These are phyloP conservation scores for Melinaea marsaeus DNA, from an alignment of 2,888 invertebrate genomes.

Conservation along the genomic window DNA sequence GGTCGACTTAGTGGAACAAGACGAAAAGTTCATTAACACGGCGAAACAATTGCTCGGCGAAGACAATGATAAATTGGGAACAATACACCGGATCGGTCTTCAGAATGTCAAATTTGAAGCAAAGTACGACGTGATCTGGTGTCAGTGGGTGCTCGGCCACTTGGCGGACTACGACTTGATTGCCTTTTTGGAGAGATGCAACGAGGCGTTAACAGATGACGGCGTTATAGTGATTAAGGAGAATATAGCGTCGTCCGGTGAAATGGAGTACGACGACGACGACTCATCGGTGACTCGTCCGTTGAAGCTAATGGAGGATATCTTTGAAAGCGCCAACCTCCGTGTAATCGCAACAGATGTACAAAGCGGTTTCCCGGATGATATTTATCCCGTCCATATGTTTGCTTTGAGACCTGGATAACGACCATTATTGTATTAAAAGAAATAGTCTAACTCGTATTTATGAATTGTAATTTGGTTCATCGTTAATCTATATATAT, in stretches of 20 bases:
- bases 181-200: constrained; percentile 82
- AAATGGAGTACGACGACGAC: constrained; percentile 83
- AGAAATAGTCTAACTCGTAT: too few species aligned
- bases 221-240: constrained; percentile 73
- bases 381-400: constrained; percentile 91
- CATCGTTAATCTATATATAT: too few species aligned
- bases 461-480: too few species aligned
- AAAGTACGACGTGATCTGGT: constrained; percentile 96
- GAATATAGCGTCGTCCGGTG: constrained; percentile 84
- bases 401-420: constrained; percentile 82
- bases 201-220: constrained; percentile 55
- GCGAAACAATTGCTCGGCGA: constrained; percentile 76
- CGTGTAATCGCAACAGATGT: constrained; percentile 81
- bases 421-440: constrained; percentile 8
- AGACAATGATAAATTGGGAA: constrained; percentile 78
- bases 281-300: constrained; percentile 96
- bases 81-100: constrained; percentile 83
- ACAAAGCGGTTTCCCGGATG: constrained; percentile 91
- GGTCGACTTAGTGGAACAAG: constrained; percentile 95
- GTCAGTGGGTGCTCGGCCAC: constrained; percentile 96
- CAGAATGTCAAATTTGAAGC: constrained; percentile 90
- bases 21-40: constrained; percentile 86
- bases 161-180: constrained; percentile 90
- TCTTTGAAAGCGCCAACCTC: constrained; percentile 85
- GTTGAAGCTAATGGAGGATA: constrained; percentile 74